Evolutionary conservation across 92 coral and sea anemone species (phyloP).

Genomic region (Palythoa heliodiscus): DNA sequence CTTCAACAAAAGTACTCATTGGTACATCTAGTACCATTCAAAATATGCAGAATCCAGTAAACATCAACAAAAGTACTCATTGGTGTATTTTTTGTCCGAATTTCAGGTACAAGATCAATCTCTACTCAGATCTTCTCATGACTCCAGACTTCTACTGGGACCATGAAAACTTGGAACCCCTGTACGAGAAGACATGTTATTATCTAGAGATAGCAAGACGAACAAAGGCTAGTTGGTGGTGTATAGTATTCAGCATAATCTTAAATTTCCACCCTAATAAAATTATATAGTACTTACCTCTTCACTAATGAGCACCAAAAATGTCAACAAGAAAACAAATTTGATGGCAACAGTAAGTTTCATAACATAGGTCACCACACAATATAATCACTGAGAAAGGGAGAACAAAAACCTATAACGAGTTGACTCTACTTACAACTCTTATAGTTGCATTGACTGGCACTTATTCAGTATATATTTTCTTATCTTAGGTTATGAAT

Average conservation of each 20-base stretch:
- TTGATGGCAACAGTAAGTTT: too few species aligned
- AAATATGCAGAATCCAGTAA: too few species aligned
- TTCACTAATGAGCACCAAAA: too few species aligned
- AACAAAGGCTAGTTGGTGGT: constrained; percentile 59
- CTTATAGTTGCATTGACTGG: background rate
- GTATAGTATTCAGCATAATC: background rate
- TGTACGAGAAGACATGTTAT: constrained; percentile 75
- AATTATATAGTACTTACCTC: background rate
- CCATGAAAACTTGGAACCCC: constrained; percentile 66
- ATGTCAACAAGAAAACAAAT: too few species aligned
- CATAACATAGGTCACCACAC: too few species aligned
- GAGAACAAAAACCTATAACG: too few species aligned
- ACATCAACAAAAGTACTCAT: background rate
- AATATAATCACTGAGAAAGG: too few species aligned
- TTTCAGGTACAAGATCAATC: constrained; percentile 78
- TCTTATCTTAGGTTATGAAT: constrained; percentile 72
- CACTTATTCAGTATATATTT: background rate
- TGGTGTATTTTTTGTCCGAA: background rate
- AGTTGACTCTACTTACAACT: too few species aligned
- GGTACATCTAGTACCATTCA: too few species aligned
- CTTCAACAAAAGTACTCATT: too few species aligned
- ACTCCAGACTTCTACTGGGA: constrained; percentile 94
- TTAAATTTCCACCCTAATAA: background rate
- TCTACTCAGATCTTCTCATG: constrained; percentile 82
- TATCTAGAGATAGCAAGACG: constrained; percentile 77